Base-by-base conservation (phyloP, 2,113 vertebrate species). In the Condylura cristata region DNA sequence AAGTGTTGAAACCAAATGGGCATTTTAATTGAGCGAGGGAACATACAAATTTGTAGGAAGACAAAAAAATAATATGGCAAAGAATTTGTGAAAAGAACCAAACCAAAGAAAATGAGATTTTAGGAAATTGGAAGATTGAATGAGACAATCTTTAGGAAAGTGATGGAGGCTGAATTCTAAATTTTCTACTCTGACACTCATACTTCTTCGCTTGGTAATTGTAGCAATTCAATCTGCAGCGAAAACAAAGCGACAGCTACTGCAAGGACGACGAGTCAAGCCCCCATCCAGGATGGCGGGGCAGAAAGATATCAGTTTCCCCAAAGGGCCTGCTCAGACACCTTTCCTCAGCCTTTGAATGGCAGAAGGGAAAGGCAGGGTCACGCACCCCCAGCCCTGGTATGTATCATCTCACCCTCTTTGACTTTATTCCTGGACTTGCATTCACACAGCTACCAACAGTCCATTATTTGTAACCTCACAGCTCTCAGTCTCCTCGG, bases 181-280 rank as follows among this genome's bases (percentile, higher is more conserved):
- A 91, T 78, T 66, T 17, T 70, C 70, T 89, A 82, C 37, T 74
- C n/a, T 81, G 22, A 71, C 88, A 53, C 22, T 20, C 6, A 8
- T 86, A 74, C 78, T 93, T 88, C 24, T 56, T 89, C 37, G 78
- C 60, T 90, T 66, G 61, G 24, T 70, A 63, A 91, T 79, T 91
- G 10, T 44, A 82, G 88, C 41, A 91, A 76, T 17, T 60, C 60
- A 86, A 13, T 71, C 39, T 56, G 61, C 34, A 82, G 39, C 51
- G 68, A 66, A 93, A 86, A 18, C 18, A 56, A 56, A 71, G 22
- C 68, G n/a, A 79, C 53, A 68, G 26, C 65, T 87, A 16, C 6
- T 58, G 34, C n/a, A 78, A 70, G 41, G 48, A 58, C 79, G 58
- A 82, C 53, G 10, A 83, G 16, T 78, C 5, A 20, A 83, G 34